Percentiles rank a stretch among this genome's conserved stretches.
Evolutionary conservation across 2,888 invertebrate species (phyloP).

Genomic region (Parapristionchus giblindavisi): DNA sequence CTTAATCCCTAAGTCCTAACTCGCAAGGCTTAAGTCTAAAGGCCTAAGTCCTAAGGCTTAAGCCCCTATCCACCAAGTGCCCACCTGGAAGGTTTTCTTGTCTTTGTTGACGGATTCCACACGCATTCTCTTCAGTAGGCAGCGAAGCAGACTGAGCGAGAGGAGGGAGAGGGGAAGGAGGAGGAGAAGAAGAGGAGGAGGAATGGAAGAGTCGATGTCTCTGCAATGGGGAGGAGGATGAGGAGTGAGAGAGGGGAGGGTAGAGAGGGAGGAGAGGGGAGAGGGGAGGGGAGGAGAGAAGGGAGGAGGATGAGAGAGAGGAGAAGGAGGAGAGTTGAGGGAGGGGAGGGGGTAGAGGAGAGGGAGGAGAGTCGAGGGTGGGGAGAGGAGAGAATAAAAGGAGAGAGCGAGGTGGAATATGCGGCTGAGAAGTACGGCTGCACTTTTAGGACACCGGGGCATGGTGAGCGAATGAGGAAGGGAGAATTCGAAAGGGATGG

Average conservation of each 20-base stretch:
- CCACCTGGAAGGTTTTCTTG: conserved; percentile 64
- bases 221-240: not conserved
- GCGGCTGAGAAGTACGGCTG: not conserved
- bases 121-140: not conserved
- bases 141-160: not conserved
- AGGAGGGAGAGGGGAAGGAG: not conserved
- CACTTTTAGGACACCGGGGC: not conserved
- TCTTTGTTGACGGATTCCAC: conserved; percentile 43
- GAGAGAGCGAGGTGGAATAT: not conserved
- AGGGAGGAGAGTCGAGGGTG: not conserved
- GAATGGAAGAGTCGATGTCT: not conserved
- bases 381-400: not conserved
- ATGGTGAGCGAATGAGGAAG: not conserved
- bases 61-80: not conserved
- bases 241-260: not conserved
- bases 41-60: not conserved
- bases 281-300: too few relatives aligned
- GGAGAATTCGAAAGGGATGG: not conserved
- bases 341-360: not conserved
- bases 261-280: not conserved
- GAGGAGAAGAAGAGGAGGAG: not conserved
- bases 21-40: too few relatives aligned
- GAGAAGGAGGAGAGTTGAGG: not conserved
- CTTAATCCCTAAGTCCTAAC: too few relatives aligned
- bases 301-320: too few relatives aligned